Conservation (phyloP, 2,888 invertebrate genomes). For the Trachelus troglodyta region DNA sequence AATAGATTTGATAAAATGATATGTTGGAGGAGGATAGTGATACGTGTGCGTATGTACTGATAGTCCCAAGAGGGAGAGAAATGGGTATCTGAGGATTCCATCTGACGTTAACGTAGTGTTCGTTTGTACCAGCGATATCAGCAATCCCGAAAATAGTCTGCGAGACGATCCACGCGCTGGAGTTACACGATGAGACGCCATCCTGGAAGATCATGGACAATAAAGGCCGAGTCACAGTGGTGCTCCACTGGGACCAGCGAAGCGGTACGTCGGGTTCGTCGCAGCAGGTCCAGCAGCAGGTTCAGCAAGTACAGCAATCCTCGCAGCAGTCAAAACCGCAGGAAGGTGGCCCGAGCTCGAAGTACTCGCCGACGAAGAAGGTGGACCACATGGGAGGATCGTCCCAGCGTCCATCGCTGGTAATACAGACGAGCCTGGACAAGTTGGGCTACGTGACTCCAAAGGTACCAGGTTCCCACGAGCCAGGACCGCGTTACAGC, state of each 20-base stretch:
- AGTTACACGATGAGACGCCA: slow-evolving; percentile 95
- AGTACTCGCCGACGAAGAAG: slow-evolving; percentile 72
- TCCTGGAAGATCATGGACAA: slow-evolving; percentile 99
- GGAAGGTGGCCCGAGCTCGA: slow-evolving; percentile 61
- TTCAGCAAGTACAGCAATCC: slow-evolving; percentile 68
- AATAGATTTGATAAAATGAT: no score
- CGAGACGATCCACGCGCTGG: slow-evolving; percentile 95
- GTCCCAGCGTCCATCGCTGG: slow-evolving; percentile 76
- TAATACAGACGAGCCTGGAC: slow-evolving; percentile 81
- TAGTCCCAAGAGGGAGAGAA: no score
- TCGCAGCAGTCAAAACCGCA: slow-evolving; percentile 53
- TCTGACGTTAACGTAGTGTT: no score
- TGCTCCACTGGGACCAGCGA: slow-evolving; percentile 96
- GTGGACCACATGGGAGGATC: slow-evolving; percentile 64
- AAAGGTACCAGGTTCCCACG: slow-evolving; percentile 66
- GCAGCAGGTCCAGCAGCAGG: slow-evolving; percentile 69
- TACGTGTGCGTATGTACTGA: no score
- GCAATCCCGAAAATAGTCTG: slow-evolving; percentile 97
- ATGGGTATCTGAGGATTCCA: no score
- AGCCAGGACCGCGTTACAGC: slow-evolving; percentile 67
- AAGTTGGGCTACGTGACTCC: slow-evolving; percentile 67
- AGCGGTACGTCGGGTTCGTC: slow-evolving; percentile 71
- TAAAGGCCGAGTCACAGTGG: slow-evolving; percentile 96
- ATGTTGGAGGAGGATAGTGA: no score
- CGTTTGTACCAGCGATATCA: slow-evolving; percentile 80